A percentile compares a stretch with the other conserved stretches of the same genome.
These are phyloP conservation scores for Bradypodion ventrale DNA, from an alignment of 2,797 vertebrate species.

Conservation along the genomic window DNA sequence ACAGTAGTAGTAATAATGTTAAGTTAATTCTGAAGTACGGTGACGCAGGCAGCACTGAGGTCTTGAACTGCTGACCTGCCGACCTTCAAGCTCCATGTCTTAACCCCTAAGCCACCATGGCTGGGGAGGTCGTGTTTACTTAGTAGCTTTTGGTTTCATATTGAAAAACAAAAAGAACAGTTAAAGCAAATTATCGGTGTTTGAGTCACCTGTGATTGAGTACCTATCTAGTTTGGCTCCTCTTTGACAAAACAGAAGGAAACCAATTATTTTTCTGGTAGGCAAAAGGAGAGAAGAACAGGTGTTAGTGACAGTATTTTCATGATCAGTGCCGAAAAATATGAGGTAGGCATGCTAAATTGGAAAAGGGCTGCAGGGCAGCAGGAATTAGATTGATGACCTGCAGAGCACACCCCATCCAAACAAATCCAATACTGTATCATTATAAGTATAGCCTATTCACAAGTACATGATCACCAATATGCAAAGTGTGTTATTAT, in stretches of 20 bases:
- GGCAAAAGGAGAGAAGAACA: neutral
- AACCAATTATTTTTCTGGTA: neutral
- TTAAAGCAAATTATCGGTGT: neutral
- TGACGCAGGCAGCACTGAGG: too few relatives aligned
- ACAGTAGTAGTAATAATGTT: neutral
- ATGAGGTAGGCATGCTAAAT: neutral
- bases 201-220: neutral
- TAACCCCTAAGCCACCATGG: too few relatives aligned
- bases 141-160: neutral
- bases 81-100: too few relatives aligned
- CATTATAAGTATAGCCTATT: neutral
- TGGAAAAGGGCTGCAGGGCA: too few relatives aligned
- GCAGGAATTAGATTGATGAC: neutral
- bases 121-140: too few relatives aligned
- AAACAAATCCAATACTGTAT: neutral
- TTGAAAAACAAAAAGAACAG: neutral
- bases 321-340: neutral
- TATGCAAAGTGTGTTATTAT: neutral
- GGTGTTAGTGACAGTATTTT: neutral
- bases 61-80: too few relatives aligned
- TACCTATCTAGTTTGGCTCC: neutral
- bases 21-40: too few relatives aligned
- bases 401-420: neutral
- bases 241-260: neutral
- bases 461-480: neutral